These are phyloP conservation scores for Hipposideros larvatus DNA, from an alignment of 2,797 vertebrate genomes.

Conservation along the genomic window DNA sequence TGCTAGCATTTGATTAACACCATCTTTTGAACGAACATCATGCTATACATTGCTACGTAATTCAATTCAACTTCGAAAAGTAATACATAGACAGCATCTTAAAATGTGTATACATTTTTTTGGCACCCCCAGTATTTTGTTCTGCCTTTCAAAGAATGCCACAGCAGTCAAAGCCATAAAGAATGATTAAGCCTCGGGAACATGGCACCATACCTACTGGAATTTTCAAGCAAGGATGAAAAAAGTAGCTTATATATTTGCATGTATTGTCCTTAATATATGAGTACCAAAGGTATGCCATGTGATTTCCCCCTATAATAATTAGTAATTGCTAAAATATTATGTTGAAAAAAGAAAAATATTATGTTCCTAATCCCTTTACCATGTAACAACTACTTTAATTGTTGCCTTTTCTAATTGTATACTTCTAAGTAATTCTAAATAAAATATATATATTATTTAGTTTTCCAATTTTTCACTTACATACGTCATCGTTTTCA, in stretches of 20 bases:
- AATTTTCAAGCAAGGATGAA: constrained; percentile 4
- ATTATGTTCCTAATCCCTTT: background rate
- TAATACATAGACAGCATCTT: too few species aligned
- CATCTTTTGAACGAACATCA: too few species aligned
- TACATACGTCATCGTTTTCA: background rate
- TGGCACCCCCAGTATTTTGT: background rate
- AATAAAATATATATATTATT: background rate
- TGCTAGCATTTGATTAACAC: too few species aligned
- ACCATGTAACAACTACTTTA: background rate
- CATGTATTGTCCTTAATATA: background rate
- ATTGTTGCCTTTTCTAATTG: constrained; percentile 25
- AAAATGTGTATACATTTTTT: too few species aligned
- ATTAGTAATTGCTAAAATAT: constrained; percentile 26
- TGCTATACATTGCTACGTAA: too few species aligned
- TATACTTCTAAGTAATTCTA: constrained; percentile 25
- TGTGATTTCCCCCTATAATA: background rate
- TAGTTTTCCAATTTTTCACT: background rate
- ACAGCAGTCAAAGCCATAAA: background rate
- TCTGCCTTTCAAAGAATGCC: background rate
- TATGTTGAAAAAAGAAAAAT: background rate
- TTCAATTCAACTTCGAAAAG: too few species aligned
- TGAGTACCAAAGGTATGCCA: background rate
- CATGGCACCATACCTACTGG: background rate
- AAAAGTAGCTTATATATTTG: background rate
- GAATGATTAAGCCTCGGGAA: background rate